A percentile compares a stretch with the other conserved stretches of the same genome.
These are phyloP conservation scores for Rhinella marina DNA, from an alignment of 2,797 vertebrate species.

Conservation along the genomic window DNA sequence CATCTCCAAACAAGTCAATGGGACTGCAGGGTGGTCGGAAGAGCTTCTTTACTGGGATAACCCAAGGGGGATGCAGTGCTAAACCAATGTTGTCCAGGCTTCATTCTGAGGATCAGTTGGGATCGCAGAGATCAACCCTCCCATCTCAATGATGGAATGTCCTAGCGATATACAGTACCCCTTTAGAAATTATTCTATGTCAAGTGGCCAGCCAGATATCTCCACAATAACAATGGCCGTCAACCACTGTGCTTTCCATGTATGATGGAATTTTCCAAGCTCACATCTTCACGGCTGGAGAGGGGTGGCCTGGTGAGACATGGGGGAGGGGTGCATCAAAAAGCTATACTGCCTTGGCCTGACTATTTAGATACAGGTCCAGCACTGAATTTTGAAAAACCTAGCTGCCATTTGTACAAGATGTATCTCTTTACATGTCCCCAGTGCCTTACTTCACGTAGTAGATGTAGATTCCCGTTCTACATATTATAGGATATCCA, in stretches of 20 bases:
- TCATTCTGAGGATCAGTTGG: too few species aligned
- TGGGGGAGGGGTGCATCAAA: not conserved
- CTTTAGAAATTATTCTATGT: too few species aligned
- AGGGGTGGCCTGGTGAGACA: not conserved
- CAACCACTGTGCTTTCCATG: not conserved
- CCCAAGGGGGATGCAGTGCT: too few species aligned
- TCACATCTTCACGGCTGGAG: not conserved
- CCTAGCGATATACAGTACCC: too few species aligned
- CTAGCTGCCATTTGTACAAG: not conserved
- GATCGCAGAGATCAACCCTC: too few species aligned
- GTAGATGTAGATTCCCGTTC: not conserved
- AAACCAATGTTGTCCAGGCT: too few species aligned
- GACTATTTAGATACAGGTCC: not conserved
- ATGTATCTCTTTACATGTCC: not conserved
- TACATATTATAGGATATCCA: conserved; percentile 7
- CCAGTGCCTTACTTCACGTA: not conserved
- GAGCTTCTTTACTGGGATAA: too few species aligned
- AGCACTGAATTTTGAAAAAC: not conserved
- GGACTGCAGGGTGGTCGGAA: too few species aligned
- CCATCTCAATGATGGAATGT: too few species aligned
- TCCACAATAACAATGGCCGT: not conserved
- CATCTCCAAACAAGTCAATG: too few species aligned
- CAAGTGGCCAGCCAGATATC: too few species aligned
- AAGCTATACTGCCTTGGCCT: not conserved
- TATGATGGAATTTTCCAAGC: not conserved